Percentiles rank a stretch among this genome's conserved stretches.
These are phyloP conservation scores for Willisornis vidua DNA, from an alignment of 2,113 vertebrate species.

Conservation along the genomic window DNA sequence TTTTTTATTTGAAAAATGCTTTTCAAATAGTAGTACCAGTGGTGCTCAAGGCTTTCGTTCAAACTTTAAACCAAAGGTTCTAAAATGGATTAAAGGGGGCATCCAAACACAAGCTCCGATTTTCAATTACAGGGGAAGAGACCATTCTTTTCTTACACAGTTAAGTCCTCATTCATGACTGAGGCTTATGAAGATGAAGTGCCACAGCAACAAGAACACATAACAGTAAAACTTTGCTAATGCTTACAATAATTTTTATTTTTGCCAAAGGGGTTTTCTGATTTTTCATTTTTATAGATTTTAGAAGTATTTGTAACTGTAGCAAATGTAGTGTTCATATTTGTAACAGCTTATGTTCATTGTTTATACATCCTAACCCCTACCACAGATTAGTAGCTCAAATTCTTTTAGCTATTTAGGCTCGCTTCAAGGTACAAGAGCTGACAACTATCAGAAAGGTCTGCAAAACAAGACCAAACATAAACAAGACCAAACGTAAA, in stretches of 20 bases:
- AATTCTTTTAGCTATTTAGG: no score
- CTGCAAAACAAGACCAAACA: no score
- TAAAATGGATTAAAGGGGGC: neutral
- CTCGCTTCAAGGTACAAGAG: no score
- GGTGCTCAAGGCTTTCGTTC: neutral
- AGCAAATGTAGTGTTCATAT: no score
- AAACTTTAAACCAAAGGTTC: neutral
- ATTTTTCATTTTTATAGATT: no score
- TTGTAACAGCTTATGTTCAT: no score
- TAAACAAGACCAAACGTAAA: no score
- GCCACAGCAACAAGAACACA: neutral
- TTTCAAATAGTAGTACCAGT: neutral
- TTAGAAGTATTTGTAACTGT: no score
- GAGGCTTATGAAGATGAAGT: neutral
- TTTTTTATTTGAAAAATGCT: neutral
- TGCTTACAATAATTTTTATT: fast-evolving
- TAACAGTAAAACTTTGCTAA: neutral
- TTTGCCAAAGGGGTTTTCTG: no score
- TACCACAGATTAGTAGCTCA: no score
- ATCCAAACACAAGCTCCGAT: neutral
- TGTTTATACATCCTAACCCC: no score
- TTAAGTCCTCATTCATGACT: neutral
- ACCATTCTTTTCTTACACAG: neutral
- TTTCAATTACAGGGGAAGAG: neutral
- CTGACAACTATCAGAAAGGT: no score